These are phyloP conservation scores for Catharus minimus DNA, from an alignment of 2,113 vertebrate genomes.

Conservation along the genomic window DNA sequence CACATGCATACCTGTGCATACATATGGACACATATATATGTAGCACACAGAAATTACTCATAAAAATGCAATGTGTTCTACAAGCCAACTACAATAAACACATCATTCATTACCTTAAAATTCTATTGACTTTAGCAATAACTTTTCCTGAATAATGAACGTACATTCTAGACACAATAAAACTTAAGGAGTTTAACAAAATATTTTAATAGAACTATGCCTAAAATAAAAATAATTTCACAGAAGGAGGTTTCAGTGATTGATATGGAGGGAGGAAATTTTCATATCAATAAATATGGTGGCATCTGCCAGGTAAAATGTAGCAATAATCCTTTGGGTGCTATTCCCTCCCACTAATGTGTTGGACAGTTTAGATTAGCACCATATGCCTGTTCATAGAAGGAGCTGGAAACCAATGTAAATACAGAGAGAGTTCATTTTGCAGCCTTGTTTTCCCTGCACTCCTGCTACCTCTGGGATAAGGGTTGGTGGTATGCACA, in stretches of 20 bases:
- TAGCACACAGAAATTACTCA: conserved; percentile 4
- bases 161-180: background rate
- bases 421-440: background rate
- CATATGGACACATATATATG: background rate
- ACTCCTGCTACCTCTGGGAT: rapidly evolving
- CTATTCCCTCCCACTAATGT: background rate
- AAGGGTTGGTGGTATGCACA: background rate
- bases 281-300: background rate
- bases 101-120: background rate
- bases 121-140: background rate
- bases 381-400: background rate
- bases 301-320: conserved; percentile 21
- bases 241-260: background rate
- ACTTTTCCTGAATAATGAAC: background rate
- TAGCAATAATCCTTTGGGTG: conserved; percentile 2
- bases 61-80: background rate
- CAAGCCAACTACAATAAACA: background rate
- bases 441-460: background rate
- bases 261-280: background rate
- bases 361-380: background rate
- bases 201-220: background rate
- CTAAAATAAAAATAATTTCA: background rate
- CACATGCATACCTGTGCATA: background rate
- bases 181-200: background rate
- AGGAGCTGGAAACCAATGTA: background rate